phyloP scores from a whole-genome alignment of 2,113 vertebrate genomes.

The Anolis carolinensis region DNA sequence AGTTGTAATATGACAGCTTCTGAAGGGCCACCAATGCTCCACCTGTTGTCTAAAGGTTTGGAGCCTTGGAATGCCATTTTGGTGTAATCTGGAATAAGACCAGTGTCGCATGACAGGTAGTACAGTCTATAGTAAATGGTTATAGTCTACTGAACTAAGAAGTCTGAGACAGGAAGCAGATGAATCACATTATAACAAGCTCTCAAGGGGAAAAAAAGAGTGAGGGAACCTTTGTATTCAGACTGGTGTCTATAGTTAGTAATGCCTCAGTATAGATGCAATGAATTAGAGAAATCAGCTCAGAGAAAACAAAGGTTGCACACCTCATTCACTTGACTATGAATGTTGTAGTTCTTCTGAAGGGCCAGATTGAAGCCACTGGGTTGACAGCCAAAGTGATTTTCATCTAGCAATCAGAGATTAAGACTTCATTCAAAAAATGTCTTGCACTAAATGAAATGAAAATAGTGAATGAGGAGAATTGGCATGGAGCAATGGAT shows the following conservation, averaged over 20 bases:
- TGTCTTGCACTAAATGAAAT: too few relatives aligned
- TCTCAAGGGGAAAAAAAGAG: background rate
- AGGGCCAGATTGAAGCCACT: background rate
- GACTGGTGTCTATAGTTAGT: background rate
- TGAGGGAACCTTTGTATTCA: background rate
- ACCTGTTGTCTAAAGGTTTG: too few relatives aligned
- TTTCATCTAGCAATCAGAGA: fast-evolving
- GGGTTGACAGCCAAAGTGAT: background rate
- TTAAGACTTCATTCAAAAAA: background rate
- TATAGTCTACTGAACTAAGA: too few relatives aligned
- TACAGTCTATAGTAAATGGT: too few relatives aligned
- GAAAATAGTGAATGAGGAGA: too few relatives aligned
- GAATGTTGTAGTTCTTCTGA: background rate
- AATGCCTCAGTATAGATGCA: background rate
- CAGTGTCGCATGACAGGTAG: too few relatives aligned
- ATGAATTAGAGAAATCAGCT: background rate
- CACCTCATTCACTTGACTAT: background rate
- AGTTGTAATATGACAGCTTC: too few relatives aligned
- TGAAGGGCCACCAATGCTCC: too few relatives aligned
- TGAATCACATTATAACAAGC: background rate
- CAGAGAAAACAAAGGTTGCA: background rate
- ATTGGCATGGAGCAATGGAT: too few relatives aligned
- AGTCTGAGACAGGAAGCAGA: too few relatives aligned
- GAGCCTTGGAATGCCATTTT: background rate
- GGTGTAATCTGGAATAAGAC: too few relatives aligned